phyloP scores from a whole-genome alignment of 2,113 vertebrate species.

The Oncorhynchus tshawytscha region DNA sequence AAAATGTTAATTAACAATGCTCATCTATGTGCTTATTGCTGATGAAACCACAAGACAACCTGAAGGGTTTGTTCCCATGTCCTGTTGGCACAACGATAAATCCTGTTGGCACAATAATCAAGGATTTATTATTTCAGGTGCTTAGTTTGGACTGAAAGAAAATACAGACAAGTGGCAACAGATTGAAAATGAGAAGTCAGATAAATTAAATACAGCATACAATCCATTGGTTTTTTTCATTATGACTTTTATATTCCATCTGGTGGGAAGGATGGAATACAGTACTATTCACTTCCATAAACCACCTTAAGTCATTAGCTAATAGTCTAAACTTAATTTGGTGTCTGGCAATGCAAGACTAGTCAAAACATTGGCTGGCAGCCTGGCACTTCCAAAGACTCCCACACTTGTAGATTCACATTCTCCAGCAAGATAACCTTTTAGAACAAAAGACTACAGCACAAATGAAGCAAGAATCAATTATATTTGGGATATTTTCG shows the following conservation, averaged over 20 bases:
- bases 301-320: background rate
- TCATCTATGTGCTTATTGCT: constrained; percentile 13
- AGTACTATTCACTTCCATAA: background rate
- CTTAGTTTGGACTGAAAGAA: constrained; percentile 23
- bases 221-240: background rate
- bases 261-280: background rate
- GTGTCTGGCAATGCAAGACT: too few relatives aligned
- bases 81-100: background rate
- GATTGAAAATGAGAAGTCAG: constrained; percentile 18
- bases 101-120: background rate
- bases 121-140: constrained; percentile 11
- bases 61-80: constrained; percentile 37
- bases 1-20: constrained; percentile 35
- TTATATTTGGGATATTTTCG: background rate
- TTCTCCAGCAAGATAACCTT: background rate
- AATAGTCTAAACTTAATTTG: background rate
- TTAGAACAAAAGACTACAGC: background rate
- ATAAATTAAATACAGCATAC: constrained; percentile 45
- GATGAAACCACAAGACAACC: constrained; percentile 18
- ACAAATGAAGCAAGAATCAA: background rate
- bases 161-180: constrained; percentile 22
- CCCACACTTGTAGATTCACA: background rate
- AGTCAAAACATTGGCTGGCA: background rate
- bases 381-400: background rate
- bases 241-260: background rate